These are phyloP conservation scores for Rhadinocentrus ornatus DNA, from an alignment of 2,797 vertebrate genomes.

Conservation along the genomic window DNA sequence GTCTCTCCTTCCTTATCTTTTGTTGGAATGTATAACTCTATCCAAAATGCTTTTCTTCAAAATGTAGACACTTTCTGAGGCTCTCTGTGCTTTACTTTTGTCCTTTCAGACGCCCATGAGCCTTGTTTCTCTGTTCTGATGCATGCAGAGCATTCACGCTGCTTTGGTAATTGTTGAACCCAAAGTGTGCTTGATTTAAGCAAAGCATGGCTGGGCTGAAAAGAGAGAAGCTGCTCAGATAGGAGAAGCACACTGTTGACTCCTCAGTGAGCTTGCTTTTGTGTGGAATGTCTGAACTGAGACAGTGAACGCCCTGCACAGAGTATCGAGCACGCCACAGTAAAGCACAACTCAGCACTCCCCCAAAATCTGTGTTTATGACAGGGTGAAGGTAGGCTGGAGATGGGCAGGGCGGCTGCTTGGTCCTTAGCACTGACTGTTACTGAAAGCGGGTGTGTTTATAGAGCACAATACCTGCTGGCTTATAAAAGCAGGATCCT, in stretches of 20 bases:
- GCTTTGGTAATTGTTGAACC: conserved; percentile 61
- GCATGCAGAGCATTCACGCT: conserved; percentile 44
- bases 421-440: conserved; percentile 87
- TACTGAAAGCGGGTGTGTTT: conserved; percentile 86
- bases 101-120: conserved; percentile 41
- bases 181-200: conserved; percentile 67
- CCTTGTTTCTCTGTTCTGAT: conserved; percentile 29
- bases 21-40: conserved; percentile 65
- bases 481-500: conserved; percentile 79
- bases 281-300: conserved; percentile 70
- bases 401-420: conserved; percentile 67
- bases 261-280: conserved; percentile 50
- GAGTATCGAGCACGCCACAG: conserved; percentile 51
- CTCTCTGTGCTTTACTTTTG: conserved; percentile 45
- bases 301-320: conserved; percentile 64
- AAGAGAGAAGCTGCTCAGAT: conserved; percentile 30
- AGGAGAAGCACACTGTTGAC: conserved; percentile 45
- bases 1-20: conserved; percentile 68
- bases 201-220: conserved; percentile 44
- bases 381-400: conserved; percentile 69
- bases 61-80: conserved; percentile 54
- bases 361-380: conserved; percentile 76
- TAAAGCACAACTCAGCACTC: conserved; percentile 65
- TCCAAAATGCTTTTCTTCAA: conserved; percentile 69
- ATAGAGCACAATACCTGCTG: conserved; percentile 78